These are phyloP conservation scores for Lophius piscatorius DNA, from an alignment of 2,113 vertebrate genomes.

Conservation along the genomic window DNA sequence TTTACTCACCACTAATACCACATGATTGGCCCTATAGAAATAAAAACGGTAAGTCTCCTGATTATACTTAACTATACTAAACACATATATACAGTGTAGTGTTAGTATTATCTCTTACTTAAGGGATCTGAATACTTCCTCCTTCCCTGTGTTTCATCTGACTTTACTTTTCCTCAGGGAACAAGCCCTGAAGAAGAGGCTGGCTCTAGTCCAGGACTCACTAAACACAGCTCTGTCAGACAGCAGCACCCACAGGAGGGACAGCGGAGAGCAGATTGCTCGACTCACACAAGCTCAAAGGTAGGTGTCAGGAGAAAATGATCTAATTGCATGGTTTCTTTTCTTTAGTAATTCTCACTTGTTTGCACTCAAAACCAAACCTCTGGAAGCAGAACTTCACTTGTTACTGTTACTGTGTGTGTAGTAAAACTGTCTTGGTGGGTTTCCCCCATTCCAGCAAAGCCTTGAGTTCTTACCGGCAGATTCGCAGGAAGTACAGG, in stretches of 20 bases:
- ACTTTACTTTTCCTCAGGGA: constrained; percentile 65
- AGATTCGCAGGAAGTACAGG: constrained; percentile 83
- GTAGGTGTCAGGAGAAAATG: constrained; percentile 58
- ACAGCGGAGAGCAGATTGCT: constrained; percentile 74
- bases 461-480: constrained; percentile 81
- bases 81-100: too few relatives aligned
- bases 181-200: constrained; percentile 72
- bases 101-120: too few relatives aligned
- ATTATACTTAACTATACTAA: too few relatives aligned
- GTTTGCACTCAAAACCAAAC: neutral
- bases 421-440: neutral
- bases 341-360: neutral
- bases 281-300: constrained; percentile 85
- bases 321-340: neutral
- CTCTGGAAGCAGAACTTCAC: too few relatives aligned
- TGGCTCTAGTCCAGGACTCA: constrained; percentile 74
- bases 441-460: constrained; percentile 71
- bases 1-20: too few relatives aligned
- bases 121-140: too few relatives aligned
- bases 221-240: constrained; percentile 77
- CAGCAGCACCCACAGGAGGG: constrained; percentile 66
- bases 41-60: too few relatives aligned
- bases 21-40: too few relatives aligned
- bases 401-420: neutral
- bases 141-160: neutral